Conservation (phyloP, 2,113 vertebrate species). For the Petrocephalus microphthalmus region DNA sequence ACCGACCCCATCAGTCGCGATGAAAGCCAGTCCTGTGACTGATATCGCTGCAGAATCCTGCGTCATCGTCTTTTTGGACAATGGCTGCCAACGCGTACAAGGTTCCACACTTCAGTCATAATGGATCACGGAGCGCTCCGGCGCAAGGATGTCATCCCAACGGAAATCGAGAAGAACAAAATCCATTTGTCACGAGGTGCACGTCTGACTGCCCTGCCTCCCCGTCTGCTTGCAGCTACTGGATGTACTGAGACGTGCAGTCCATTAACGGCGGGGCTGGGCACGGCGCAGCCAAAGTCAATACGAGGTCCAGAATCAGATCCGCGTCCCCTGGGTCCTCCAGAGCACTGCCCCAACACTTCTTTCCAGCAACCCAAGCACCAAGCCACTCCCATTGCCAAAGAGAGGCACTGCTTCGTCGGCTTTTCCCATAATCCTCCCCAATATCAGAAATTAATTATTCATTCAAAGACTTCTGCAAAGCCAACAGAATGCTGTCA, state of each 20-base stretch:
- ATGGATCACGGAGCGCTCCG: neutral
- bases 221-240: neutral
- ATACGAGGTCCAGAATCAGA: neutral
- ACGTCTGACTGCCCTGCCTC: neutral
- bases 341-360: neutral
- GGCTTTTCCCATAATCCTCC: conserved; percentile 1
- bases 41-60: neutral
- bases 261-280: neutral
- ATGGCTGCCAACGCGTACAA: neutral
- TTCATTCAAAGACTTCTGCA: conserved; percentile 12
- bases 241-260: neutral
- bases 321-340: neutral
- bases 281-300: neutral
- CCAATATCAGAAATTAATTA: conserved; percentile 12
- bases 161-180: conserved; percentile 8
- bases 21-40: neutral
- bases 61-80: neutral
- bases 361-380: neutral
- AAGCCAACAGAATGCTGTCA: neutral
- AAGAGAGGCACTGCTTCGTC: too few species aligned
- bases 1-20: neutral
- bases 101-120: neutral
- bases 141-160: neutral
- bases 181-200: conserved; percentile 4
- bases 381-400: neutral